Base-by-base conservation (phyloP, 2,113 vertebrate genomes). In the Poecile atricapillus region DNA sequence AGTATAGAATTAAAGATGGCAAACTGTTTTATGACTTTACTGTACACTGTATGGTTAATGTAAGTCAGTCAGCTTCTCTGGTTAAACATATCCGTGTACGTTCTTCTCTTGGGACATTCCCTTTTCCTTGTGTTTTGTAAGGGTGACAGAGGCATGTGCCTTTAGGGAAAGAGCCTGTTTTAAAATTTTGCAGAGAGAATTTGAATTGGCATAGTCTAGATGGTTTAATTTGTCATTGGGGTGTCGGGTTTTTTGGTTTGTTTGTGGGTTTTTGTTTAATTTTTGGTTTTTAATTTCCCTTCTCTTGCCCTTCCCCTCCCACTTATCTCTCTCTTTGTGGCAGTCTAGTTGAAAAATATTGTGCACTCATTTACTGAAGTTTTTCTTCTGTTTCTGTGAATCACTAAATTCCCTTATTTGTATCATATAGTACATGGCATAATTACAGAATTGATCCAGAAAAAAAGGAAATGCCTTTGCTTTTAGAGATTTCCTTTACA, bases 301-400 rank as follows among this genome's bases (percentile, higher is more conserved):
- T 5, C 19, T 25, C 13, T 55, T 75, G 14, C 7, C 5, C 3
- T 35, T 1, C 5, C 1, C 7, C 11, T 8, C 2, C 1, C 17
- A 13, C 33, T 49, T 13, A 10, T 21, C 63, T 77, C 15, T 63
- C 6, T 59, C 13, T 19, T 50, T 80, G 16, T 67, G 20, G 13
- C 27, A 21, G 33, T 21, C 74, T 24, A 43, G 20, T 8, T 58
- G 59, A 83, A 53, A 89, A 84, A 53, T 47, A 39, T 2, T 71
- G 5, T 52, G 22, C n/a, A 58, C 7, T 49, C 6, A 1, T 63
- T 37, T n/a, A 50, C 9, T 35, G 41, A 77, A 37, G 24, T 39
- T 11, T n/a, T n/a, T 58, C 3, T 1, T 41, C 23, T 3, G 8
- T 62, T 82, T 70, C 43, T 41, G 16, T 52, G n/a, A 46, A 78